phyloP scores from a whole-genome alignment of 2,113 vertebrate species.

The Lanius ludovicianus region DNA sequence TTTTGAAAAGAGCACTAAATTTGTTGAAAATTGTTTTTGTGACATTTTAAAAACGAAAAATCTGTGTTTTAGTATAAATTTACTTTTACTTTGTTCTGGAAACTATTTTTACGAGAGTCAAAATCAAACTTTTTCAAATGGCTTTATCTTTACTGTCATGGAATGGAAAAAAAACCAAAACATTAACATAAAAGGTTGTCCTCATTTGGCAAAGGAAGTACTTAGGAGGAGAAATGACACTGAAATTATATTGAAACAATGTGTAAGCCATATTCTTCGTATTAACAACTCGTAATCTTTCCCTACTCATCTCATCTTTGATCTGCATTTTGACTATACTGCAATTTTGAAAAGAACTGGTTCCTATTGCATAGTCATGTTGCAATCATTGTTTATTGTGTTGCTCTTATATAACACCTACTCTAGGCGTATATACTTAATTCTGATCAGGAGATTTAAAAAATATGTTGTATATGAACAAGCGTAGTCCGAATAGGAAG shows the following conservation, averaged over 20 bases:
- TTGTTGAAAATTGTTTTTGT: not conserved
- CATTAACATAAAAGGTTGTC: not conserved
- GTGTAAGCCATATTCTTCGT: not conserved
- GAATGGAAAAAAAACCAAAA: rapidly evolving
- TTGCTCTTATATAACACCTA: slow-evolving; percentile 21
- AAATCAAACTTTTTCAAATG: not conserved
- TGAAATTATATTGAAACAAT: not conserved
- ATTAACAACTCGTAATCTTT: not conserved
- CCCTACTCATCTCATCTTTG: not conserved
- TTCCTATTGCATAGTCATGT: not conserved
- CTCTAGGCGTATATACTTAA: not conserved
- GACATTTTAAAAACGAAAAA: not conserved
- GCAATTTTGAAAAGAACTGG: not conserved
- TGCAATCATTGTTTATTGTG: slow-evolving; percentile 26
- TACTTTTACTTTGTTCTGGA: not conserved
- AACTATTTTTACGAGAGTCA: not conserved
- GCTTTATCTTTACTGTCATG: not conserved
- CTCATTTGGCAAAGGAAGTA: not conserved
- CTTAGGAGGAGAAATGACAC: not conserved
- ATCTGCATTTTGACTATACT: not conserved
- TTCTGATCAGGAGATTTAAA: slow-evolving; percentile 1
- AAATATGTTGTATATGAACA: not conserved
- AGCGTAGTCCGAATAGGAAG: not conserved
- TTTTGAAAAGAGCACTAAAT: not conserved
- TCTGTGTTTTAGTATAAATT: not conserved